phyloP scores from a whole-genome alignment of 2,888 invertebrate species.

The Troides helena region DNA sequence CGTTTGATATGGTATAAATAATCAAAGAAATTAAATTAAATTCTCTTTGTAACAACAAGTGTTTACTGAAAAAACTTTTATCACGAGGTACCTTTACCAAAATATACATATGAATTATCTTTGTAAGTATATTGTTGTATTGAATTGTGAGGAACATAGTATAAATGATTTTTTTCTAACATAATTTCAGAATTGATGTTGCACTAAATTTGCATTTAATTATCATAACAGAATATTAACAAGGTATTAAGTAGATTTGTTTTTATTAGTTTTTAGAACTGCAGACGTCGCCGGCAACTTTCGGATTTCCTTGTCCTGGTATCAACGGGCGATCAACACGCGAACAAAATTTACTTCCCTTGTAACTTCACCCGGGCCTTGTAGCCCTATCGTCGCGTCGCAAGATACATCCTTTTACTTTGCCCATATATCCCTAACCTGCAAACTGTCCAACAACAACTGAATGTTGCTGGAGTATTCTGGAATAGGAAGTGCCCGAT shows the following conservation, averaged over 20 bases:
- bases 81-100: neutral
- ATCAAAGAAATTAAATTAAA: no score
- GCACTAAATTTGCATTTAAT: neutral
- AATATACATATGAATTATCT: neutral
- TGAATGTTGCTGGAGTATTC: slow-evolving; percentile 28
- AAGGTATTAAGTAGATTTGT: neutral
- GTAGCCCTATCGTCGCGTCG: slow-evolving; percentile 56
- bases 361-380: slow-evolving; percentile 49
- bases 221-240: neutral
- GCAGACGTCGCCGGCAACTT: slow-evolving; percentile 18
- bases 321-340: slow-evolving; percentile 35
- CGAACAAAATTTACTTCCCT: slow-evolving; percentile 51
- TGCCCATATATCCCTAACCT: slow-evolving; percentile 55
- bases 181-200: neutral
- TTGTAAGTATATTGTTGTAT: neutral
- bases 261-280: neutral
- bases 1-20: slow-evolving; percentile 31
- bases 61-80: slow-evolving; percentile 35
- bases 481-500: slow-evolving; percentile 26
- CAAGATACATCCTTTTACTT: slow-evolving; percentile 65
- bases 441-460: slow-evolving; percentile 52
- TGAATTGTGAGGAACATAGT: neutral
- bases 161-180: neutral
- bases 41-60: slow-evolving; percentile 28
- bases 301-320: slow-evolving; percentile 16